Evolutionary conservation across 2,888 invertebrate species (phyloP).

Genomic region (Andrena camellia): DNA sequence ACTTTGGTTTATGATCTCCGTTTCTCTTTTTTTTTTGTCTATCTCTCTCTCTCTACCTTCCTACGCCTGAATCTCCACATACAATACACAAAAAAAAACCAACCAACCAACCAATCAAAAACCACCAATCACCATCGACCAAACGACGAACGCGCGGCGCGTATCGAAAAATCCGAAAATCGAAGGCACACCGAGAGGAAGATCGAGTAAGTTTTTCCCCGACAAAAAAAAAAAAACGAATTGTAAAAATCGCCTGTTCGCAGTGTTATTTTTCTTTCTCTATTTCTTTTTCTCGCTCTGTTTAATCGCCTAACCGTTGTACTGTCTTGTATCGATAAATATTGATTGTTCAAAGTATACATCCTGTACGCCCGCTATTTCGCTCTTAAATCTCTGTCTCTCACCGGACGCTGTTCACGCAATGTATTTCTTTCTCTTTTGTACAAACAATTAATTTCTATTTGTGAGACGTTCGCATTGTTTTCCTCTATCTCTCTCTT

Average conservation of each 20-base stretch:
- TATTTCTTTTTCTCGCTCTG: slow-evolving; percentile 35
- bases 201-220: slow-evolving; percentile 88
- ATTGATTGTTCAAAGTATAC: slow-evolving; percentile 46
- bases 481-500: slow-evolving; percentile 24
- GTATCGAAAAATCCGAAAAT: slow-evolving; percentile 84
- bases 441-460: not conserved
- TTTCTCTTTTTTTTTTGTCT: slow-evolving; percentile 79
- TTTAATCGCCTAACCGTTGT: slow-evolving; percentile 62
- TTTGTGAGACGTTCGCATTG: not conserved
- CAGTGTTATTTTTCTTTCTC: slow-evolving; percentile 56
- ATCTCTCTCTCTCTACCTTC: slow-evolving; percentile 75
- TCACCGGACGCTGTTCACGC: slow-evolving; percentile 42
- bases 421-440: slow-evolving; percentile 15
- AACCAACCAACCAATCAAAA: slow-evolving; percentile 74
- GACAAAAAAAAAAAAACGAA: slow-evolving; percentile 26
- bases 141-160: slow-evolving; percentile 81
- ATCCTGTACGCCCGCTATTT: slow-evolving; percentile 65
- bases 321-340: slow-evolving; percentile 54
- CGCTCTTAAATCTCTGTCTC: slow-evolving; percentile 32
- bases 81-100: slow-evolving; percentile 79
- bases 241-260: slow-evolving; percentile 63
- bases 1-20: slow-evolving; percentile 80
- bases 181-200: slow-evolving; percentile 89
- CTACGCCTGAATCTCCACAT: slow-evolving; percentile 69
- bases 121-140: slow-evolving; percentile 77